Evolutionary conservation across 2,888 invertebrate genomes (phyloP).

Genomic region (Rhagophthalmus giganteus): DNA sequence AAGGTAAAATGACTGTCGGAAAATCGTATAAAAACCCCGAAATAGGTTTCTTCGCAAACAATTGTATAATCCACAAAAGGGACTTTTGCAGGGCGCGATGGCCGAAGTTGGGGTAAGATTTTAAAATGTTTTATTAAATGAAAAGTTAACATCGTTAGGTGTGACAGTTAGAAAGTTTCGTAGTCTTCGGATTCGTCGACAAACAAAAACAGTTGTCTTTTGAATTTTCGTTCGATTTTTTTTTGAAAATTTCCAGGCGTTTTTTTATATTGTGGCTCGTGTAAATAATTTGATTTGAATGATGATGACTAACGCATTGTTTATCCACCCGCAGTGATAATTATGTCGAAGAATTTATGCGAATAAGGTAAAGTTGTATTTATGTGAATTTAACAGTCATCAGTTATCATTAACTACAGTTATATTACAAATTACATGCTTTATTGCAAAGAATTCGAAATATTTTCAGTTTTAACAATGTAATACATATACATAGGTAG

Average conservation of each 20-base stretch:
- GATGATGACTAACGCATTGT: background rate
- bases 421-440: too few relatives aligned
- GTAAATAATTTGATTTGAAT: background rate
- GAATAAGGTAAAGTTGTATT: too few relatives aligned
- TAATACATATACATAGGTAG: too few relatives aligned
- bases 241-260: background rate
- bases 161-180: background rate
- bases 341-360: too few relatives aligned
- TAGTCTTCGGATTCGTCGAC: background rate
- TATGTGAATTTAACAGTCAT: too few relatives aligned
- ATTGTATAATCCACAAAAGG: too few relatives aligned
- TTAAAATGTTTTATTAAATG: too few relatives aligned
- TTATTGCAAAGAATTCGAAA: too few relatives aligned
- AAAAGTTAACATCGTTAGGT: too few relatives aligned
- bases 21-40: slow-evolving; percentile 4
- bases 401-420: too few relatives aligned
- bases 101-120: slow-evolving; percentile 69
- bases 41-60: slow-evolving; percentile 2
- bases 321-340: background rate
- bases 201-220: slow-evolving; percentile 5
- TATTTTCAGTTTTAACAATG: too few relatives aligned
- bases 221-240: background rate
- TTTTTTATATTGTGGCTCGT: too few relatives aligned
- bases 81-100: slow-evolving; percentile 65
- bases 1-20: slow-evolving; percentile 15